Conservation (phyloP, 2,113 vertebrate species). For the Alethe diademata region DNA sequence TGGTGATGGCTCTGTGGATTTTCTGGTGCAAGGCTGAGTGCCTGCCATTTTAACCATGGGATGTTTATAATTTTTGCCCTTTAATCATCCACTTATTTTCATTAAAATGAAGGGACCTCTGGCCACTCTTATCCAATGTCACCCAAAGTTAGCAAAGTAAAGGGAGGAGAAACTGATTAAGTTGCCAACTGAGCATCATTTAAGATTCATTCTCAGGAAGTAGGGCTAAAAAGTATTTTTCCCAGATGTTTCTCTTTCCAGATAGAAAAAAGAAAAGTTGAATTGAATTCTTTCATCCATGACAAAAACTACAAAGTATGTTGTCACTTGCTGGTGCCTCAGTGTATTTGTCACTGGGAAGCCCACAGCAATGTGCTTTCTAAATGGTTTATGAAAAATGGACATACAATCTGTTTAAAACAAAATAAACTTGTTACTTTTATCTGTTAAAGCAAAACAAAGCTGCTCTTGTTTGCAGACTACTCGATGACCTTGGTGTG, state of each 20-base stretch:
- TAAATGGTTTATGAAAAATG: conserved; percentile 27
- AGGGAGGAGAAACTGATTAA: neutral
- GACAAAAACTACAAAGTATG: conserved; percentile 14
- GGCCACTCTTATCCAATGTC: neutral
- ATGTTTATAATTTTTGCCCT: neutral
- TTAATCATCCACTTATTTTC: neutral
- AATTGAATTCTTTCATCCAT: conserved; percentile 45
- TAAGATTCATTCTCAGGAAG: neutral
- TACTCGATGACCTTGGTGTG: neutral
- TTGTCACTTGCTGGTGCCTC: conserved; percentile 3
- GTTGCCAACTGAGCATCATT: neutral
- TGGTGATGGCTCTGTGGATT: neutral
- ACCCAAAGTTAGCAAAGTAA: neutral
- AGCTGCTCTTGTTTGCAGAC: neutral
- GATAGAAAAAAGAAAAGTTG: neutral
- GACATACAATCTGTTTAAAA: neutral
- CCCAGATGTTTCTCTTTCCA: neutral
- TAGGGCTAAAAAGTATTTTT: neutral
- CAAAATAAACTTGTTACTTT: conserved; percentile 25
- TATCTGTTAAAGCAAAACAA: conserved; percentile 5
- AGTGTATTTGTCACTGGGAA: conserved; percentile 31
- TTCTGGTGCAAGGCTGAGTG: neutral
- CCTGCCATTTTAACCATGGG: neutral
- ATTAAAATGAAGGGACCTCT: neutral
- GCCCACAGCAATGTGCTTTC: conserved; percentile 10